Evolutionary conservation across 2,113 vertebrate species (phyloP).

Genomic region (Rhizomys pruinosus): DNA sequence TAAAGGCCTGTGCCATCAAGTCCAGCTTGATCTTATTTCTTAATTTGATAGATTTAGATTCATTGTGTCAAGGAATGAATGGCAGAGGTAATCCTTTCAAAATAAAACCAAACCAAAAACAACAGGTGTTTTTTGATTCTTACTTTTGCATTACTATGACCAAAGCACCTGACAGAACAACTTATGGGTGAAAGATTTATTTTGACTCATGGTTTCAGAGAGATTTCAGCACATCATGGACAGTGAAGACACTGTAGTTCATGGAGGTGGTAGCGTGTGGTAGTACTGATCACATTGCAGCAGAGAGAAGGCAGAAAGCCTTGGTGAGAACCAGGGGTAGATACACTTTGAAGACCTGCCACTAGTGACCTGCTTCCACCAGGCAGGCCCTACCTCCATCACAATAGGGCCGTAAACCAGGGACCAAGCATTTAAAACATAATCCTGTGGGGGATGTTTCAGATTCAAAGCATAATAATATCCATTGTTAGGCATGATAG

Average conservation of each 20-base stretch:
- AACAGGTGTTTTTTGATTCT: constrained; percentile 33
- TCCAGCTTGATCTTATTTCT: constrained; percentile 24
- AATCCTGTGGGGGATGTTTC: not conserved
- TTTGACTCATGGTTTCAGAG: not conserved
- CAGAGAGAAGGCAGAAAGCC: not conserved
- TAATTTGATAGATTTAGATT: constrained; percentile 50
- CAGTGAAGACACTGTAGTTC: not conserved
- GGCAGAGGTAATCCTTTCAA: constrained; percentile 31
- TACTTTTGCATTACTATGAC: not conserved
- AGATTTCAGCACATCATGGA: not conserved
- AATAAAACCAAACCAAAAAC: constrained; percentile 19
- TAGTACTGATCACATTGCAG: not conserved
- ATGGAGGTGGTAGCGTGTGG: too few species aligned
- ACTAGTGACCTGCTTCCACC: not conserved
- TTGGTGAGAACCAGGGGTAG: not conserved
- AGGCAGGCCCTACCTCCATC: not conserved
- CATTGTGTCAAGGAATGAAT: constrained; percentile 34
- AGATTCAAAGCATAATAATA: not conserved
- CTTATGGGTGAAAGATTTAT: not conserved
- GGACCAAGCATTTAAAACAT: not conserved
- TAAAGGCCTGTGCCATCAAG: too few species aligned
- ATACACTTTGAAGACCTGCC: not conserved
- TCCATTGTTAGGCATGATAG: not conserved
- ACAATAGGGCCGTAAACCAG: not conserved
- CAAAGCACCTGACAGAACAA: not conserved